Base-by-base conservation (phyloP, 2,113 vertebrate species). In the Hiodon alosoides region DNA sequence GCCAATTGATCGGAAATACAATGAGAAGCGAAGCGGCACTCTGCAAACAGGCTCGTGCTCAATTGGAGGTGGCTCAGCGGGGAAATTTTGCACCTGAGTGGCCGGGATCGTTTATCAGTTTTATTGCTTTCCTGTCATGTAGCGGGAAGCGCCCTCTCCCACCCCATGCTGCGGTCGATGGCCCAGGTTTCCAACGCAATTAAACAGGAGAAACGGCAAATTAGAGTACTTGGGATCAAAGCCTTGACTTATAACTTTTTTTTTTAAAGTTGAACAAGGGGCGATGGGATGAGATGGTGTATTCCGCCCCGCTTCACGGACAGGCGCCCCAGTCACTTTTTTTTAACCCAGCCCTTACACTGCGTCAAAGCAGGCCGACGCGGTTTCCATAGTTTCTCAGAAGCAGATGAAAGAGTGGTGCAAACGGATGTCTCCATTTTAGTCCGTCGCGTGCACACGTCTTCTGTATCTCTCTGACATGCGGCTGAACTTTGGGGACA, bases 51-150 rank as follows among this genome's bases (percentile, higher is more conserved):
- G 79, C 81, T 69, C 77, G 73, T 83, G 85, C 83, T 89, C 87
- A 87, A 89, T 90, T 88, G 86, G 68, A 79, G 83, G 72, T 10
- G 72, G 61, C 73, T 69, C 59, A 74, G n/a, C 31, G 71, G 75
- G 69, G 67, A 48, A 76, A 53, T 74, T 60, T 69, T 47, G 72
- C 77, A 78, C 83, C 78, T 78, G 74, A 80, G 86, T 82, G 81
- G 76, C 83, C 80, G 80, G 80, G 81, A 80, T 89, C 89, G 86
- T 89, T 90, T 84, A 89, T 91, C 86, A 87, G 83, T 78, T 87
- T 87, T 90, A 90, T 89, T 89, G 86, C 87, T 84, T 89, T 88
- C 81, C 84, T 86, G 85, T 87, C 86, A 80, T 78, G 81, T 86
- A 78, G 78, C 83, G 61, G 53, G 74, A 71, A 55, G 75, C 71